Conservation (phyloP, 2,113 vertebrate genomes). For the Nothobranchius furzeri region DNA sequence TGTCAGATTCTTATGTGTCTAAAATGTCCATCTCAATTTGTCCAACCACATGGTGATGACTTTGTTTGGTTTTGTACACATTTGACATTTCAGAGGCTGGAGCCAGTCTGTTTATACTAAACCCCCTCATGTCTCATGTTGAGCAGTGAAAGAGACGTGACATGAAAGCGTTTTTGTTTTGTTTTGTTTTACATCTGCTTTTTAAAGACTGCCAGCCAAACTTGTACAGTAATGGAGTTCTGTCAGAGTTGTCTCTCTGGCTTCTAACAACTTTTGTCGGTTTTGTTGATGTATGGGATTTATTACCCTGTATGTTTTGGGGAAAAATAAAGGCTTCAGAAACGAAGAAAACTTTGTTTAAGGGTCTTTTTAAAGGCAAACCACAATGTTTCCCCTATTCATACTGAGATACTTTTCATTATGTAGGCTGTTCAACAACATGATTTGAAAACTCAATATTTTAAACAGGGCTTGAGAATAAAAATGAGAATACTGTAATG, state of each 20-base stretch:
- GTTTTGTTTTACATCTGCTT: neutral
- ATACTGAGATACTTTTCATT: no score
- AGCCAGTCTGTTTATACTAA: neutral
- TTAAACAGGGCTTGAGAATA: no score
- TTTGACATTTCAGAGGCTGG: neutral
- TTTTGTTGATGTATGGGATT: neutral
- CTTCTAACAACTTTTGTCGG: neutral
- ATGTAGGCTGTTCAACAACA: no score
- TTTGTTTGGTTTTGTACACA: neutral
- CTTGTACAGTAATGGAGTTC: neutral
- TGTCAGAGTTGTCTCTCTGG: neutral
- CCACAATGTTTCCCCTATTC: no score
- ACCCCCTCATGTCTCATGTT: neutral
- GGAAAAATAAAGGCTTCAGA: neutral
- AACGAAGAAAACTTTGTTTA: neutral
- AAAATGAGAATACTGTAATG: neutral
- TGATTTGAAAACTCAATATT: no score
- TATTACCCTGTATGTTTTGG: neutral
- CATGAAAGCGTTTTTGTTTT: constrained; percentile 1
- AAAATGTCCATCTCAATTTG: neutral
- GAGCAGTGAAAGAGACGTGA: neutral
- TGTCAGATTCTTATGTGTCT: neutral
- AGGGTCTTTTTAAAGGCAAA: neutral
- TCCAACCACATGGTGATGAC: neutral
- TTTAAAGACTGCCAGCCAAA: neutral